Evolutionary conservation across 2,113 vertebrate species (phyloP).

Genomic region (Gopherus flavomarginatus): DNA sequence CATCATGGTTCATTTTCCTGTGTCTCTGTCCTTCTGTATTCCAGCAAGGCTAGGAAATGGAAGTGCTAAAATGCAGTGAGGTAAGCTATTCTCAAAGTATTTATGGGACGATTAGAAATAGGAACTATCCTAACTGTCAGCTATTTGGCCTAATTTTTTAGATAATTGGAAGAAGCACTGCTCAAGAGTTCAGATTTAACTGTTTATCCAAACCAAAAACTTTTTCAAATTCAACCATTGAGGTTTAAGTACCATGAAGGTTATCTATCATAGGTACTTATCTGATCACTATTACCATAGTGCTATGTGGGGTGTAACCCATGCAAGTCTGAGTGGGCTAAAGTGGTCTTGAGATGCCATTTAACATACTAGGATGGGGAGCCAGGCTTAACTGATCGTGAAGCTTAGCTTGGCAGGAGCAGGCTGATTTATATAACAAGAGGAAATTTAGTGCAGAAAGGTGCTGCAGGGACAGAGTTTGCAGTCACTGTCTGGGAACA

Average conservation of each 20-base stretch:
- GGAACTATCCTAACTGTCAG: background rate
- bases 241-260: background rate
- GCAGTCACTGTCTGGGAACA: background rate
- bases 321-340: background rate
- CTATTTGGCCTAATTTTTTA: background rate
- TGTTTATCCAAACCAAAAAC: background rate
- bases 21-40: background rate
- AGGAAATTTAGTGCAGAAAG: background rate
- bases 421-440: background rate
- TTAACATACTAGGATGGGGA: background rate
- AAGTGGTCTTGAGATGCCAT: background rate
- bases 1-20: background rate
- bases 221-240: background rate
- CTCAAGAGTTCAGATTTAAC: accelerated
- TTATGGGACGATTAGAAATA: background rate
- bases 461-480: background rate
- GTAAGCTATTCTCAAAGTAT: background rate
- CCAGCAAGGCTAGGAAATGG: background rate
- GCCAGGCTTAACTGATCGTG: background rate
- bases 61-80: background rate
- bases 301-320: background rate
- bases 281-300: background rate
- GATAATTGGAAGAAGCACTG: accelerated
- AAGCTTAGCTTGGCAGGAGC: background rate
- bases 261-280: background rate